Evolutionary conservation across 1,140 invertebrate genomes (phyloP), one percentile per base, ranked within the genome.

Genomic region (Sinonovacula constricta): DNA sequence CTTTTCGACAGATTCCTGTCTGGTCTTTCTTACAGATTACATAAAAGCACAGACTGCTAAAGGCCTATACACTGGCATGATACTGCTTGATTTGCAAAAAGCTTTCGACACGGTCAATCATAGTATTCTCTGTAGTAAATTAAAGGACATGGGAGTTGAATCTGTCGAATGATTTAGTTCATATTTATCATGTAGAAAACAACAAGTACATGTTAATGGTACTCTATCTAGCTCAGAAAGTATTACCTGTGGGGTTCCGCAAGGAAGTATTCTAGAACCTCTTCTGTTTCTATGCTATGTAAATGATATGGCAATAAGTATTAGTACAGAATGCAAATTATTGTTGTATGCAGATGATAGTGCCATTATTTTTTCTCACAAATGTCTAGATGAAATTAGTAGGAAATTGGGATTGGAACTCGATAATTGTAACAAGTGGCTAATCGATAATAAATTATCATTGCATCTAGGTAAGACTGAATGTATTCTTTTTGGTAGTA

Each of bases 231-330:
- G 67, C 31, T 56, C 24, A 1, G 33, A 45, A 59, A 12, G 18
- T 67, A 51, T 65, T 56, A 65, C 28, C 34, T 75, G 59, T 75
- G 62, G 72, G 18, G 72, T 76, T n/a, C 63, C 54, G 36, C 72
- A 76, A 56, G 63, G 72, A 14, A 59, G 62, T 39, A 67, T 76
- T 39, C 18, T 76, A 24, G 72, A 22, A 4, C 63, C 63, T 33
- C 63, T 76, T 14, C 28, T 76, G 18, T 76, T 67, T 28, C 28
- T 67, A 26, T 66, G 33, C 54, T 76, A 67, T 76, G 45, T 76
- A 24, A 76, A 76, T 67, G 72, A 76, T 51, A 59, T 57, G 53
- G 33, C 34, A 67, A 66, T 67, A 28, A 76, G 72, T 49, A 76
- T 76, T 31, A n/a, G 45, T 49, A 28, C n/a, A 7, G 14, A 22